A percentile compares a stretch with the other conserved stretches of the same genome.
These are phyloP conservation scores for Amphiprion ocellaris DNA, from an alignment of 2,113 vertebrate genomes.

Conservation along the genomic window DNA sequence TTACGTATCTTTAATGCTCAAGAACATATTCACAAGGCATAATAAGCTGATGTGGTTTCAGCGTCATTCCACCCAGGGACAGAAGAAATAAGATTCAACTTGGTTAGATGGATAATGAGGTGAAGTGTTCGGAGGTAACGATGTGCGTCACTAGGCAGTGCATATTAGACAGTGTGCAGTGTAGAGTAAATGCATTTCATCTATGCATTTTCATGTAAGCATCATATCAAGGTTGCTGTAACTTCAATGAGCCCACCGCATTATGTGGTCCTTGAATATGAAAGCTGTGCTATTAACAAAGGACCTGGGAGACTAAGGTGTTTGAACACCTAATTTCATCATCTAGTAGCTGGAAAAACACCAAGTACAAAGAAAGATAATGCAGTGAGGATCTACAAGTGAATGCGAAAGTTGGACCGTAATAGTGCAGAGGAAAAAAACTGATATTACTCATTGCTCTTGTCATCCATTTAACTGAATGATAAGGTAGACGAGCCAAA, in stretches of 20 bases:
- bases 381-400: background rate
- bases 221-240: too few species aligned
- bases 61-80: background rate
- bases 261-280: too few species aligned
- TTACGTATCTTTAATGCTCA: conserved; percentile 8
- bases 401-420: background rate
- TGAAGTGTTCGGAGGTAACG: background rate
- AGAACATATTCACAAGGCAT: conserved; percentile 3
- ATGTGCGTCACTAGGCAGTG: background rate
- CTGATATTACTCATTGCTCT: background rate
- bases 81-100: background rate
- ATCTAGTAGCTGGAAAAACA: background rate
- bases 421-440: background rate
- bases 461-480: conserved; percentile 14
- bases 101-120: background rate
- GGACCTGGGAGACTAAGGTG: background rate
- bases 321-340: background rate
- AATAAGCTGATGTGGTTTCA: conserved; percentile 7
- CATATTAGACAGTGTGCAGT: background rate
- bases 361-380: background rate
- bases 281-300: background rate
- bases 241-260: too few species aligned
- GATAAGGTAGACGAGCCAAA: background rate
- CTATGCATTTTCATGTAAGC: too few species aligned
- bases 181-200: background rate